These are phyloP conservation scores for Mesitornis unicolor DNA, from an alignment of 2,113 vertebrate species.

Conservation along the genomic window DNA sequence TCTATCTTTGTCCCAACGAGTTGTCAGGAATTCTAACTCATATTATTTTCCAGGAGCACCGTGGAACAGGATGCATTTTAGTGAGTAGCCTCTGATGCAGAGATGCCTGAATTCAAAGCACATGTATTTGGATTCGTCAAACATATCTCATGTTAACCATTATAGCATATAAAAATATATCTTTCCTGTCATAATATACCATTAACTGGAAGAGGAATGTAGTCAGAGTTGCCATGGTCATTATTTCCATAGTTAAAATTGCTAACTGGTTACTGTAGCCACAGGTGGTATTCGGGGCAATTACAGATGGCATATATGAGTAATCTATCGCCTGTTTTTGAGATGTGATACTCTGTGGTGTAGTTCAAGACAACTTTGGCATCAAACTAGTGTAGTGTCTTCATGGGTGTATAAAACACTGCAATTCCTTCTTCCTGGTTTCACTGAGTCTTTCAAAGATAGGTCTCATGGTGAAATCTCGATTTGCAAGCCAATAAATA, in stretches of 20 bases:
- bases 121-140: neutral
- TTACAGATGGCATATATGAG: neutral
- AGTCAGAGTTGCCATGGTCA: neutral
- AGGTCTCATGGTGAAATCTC: neutral
- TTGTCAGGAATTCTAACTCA: neutral
- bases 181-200: neutral
- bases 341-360: neutral
- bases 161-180: neutral
- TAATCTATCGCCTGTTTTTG: neutral
- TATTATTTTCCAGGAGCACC: neutral
- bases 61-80: neutral
- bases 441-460: neutral
- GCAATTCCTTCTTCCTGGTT: neutral
- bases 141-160: neutral
- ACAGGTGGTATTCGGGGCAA: neutral
- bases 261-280: neutral
- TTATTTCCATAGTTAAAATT: neutral
- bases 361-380: neutral
- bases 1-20: neutral
- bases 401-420: neutral
- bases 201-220: neutral
- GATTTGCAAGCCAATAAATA: neutral
- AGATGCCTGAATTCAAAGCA: neutral
- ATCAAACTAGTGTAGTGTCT: neutral
- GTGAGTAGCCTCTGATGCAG: neutral